Percentiles rank a stretch among this genome's conserved stretches.
Conservation (phyloP, 2,797 vertebrate genomes). For the Cyclura pinguis region DNA sequence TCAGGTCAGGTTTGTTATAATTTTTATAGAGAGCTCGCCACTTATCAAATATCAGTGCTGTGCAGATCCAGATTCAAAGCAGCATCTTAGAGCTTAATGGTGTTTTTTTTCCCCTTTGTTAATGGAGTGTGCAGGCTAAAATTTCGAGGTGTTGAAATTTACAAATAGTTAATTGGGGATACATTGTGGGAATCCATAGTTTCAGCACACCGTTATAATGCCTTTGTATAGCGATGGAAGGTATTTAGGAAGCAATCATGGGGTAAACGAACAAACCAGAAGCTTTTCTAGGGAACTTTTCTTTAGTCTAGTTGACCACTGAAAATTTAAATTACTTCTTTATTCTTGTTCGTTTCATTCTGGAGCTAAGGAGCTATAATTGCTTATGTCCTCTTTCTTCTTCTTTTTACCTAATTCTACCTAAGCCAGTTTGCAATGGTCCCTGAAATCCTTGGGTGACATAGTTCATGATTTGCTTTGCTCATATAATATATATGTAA, state of each 20-base stretch:
- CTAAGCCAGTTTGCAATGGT: too few species aligned
- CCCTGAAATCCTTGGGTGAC: too few species aligned
- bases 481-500: too few species aligned
- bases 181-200: not conserved
- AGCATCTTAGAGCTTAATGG: not conserved
- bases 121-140: not conserved
- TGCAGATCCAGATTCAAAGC: not conserved
- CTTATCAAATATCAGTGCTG: not conserved
- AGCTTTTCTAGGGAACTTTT: not conserved
- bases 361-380: not conserved
- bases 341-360: not conserved
- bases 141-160: not conserved
- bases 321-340: not conserved
- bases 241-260: not conserved
- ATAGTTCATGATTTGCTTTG: too few species aligned
- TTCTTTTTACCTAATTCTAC: too few species aligned
- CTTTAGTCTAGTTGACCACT: not conserved
- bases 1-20: not conserved
- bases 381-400: not conserved
- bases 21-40: not conserved
- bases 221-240: too few species aligned
- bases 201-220: not conserved
- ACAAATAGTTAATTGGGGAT: not conserved
- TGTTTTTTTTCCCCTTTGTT: too few species aligned
- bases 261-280: not conserved